Percentiles rank a stretch among this genome's conserved stretches.
Conservation (phyloP, 2,888 invertebrate genomes). For the Achlya flavicornis region DNA sequence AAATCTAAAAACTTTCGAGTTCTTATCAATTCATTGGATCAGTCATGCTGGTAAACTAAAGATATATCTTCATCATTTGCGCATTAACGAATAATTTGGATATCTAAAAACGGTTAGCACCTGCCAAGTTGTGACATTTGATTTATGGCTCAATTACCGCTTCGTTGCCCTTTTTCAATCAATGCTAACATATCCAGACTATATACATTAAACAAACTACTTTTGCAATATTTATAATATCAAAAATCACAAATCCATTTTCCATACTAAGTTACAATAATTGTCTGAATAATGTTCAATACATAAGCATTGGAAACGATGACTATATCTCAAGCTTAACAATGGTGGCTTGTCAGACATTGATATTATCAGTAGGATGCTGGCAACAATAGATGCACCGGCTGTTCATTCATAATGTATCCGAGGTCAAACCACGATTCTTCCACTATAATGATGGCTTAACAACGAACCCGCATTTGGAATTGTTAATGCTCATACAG, state of each 20-base stretch:
- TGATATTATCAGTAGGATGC: constrained; percentile 32
- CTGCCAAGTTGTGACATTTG: not conserved
- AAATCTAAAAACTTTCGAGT: too few species aligned
- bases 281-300: not conserved
- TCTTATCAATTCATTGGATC: too few species aligned
- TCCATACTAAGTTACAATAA: not conserved
- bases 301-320: constrained; percentile 29
- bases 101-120: not conserved
- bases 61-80: too few species aligned
- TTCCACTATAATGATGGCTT: constrained; percentile 13
- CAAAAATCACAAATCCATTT: not conserved
- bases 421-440: constrained; percentile 44
- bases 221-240: not conserved
- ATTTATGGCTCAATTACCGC: not conserved
- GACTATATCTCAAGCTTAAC: constrained; percentile 26
- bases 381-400: constrained; percentile 33
- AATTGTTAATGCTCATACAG: constrained; percentile 19
- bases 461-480: constrained; percentile 25
- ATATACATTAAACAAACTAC: not conserved
- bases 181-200: not conserved
- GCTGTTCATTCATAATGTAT: constrained; percentile 37
- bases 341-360: constrained; percentile 27
- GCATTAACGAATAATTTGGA: not conserved
- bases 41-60: too few species aligned
- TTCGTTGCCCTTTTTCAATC: not conserved